A percentile compares a stretch with the other conserved stretches of the same genome.
These are phyloP conservation scores for Xenopus borealis DNA, from an alignment of 2,113 vertebrate species.

Conservation along the genomic window DNA sequence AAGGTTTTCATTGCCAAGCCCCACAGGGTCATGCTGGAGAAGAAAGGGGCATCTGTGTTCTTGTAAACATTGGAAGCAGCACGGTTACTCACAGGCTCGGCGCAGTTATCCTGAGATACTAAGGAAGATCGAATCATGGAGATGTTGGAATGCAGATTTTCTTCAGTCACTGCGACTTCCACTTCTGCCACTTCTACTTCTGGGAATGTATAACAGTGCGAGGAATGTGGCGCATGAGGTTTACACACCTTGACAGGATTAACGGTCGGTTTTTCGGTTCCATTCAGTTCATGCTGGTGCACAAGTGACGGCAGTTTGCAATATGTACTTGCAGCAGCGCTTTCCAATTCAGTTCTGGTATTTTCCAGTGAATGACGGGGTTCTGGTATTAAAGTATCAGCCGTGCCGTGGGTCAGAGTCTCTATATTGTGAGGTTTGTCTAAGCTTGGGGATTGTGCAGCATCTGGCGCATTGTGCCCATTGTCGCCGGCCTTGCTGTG, in stretches of 20 bases:
- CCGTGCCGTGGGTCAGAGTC: conserved; percentile 62
- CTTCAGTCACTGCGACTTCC: conserved; percentile 45
- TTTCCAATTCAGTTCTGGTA: conserved; percentile 26
- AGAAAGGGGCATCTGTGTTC: conserved; percentile 75
- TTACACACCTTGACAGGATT: conserved; percentile 66
- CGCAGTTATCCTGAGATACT: conserved; percentile 63
- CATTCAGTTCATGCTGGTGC: conserved; percentile 58
- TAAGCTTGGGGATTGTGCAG: conserved; percentile 49
- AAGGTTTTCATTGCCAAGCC: conserved; percentile 89
- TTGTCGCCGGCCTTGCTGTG: conserved; percentile 65
- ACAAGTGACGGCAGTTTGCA: conserved; percentile 67
- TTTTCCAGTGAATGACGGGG: conserved; percentile 22
- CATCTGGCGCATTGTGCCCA: neutral
- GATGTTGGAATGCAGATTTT: conserved; percentile 53
- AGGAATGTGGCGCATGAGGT: conserved; percentile 46
- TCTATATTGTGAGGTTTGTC: conserved; percentile 60
- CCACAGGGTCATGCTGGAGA: conserved; percentile 88
- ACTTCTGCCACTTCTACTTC: too few relatives aligned
- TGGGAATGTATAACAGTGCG: conserved; percentile 46
- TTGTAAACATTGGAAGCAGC: conserved; percentile 54
- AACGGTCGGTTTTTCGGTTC: conserved; percentile 59
- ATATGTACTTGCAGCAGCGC: conserved; percentile 51
- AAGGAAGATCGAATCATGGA: conserved; percentile 58
- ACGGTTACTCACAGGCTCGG: conserved; percentile 57
- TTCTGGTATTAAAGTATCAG: conserved; percentile 55